A percentile compares a stretch with the other conserved stretches of the same genome.
phyloP scores from a whole-genome alignment of 1,140 invertebrate species.

The Maconellicoccus hirsutus region DNA sequence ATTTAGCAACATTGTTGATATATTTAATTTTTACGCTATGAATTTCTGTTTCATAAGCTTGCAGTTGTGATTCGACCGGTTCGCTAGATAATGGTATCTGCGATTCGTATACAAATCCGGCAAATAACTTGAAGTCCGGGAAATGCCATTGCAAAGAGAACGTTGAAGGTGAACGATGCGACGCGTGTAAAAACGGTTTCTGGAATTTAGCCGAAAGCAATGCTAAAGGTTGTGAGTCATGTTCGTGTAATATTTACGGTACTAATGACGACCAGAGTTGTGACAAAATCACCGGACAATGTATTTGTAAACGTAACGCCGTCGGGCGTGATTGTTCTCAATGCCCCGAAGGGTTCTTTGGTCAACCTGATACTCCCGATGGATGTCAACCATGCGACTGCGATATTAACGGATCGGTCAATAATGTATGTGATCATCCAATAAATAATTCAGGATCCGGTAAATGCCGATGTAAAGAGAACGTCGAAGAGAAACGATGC shows the following conservation, averaged over 20 bases:
- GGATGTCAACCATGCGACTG: constrained; percentile 91
- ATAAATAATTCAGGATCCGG: constrained; percentile 66
- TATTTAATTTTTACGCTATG: neutral
- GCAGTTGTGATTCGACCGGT: constrained; percentile 65
- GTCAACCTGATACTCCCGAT: constrained; percentile 69
- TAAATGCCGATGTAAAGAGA: constrained; percentile 67
- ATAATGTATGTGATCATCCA: constrained; percentile 85
- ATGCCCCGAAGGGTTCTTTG: constrained; percentile 77
- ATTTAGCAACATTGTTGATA: too few relatives aligned
- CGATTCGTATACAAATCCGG: constrained; percentile 62
- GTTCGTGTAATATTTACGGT: constrained; percentile 74
- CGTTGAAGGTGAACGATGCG: constrained; percentile 68
- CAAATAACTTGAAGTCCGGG: constrained; percentile 48
- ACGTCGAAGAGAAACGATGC: constrained; percentile 68
- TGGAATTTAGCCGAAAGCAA: constrained; percentile 76
- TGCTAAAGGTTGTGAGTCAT: constrained; percentile 74
- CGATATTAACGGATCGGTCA: constrained; percentile 74
- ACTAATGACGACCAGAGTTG: constrained; percentile 87
- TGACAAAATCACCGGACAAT: constrained; percentile 71
- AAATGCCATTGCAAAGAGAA: constrained; percentile 71
- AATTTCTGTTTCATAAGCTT: constrained; percentile 39
- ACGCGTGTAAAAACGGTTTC: constrained; percentile 71
- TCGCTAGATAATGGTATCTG: constrained; percentile 79
- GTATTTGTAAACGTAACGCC: constrained; percentile 84
- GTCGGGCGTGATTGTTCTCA: constrained; percentile 85